A percentile compares a stretch with the other conserved stretches of the same genome.
phyloP scores from a whole-genome alignment of 2,888 invertebrate species.

The Crossocerus cetratus region DNA sequence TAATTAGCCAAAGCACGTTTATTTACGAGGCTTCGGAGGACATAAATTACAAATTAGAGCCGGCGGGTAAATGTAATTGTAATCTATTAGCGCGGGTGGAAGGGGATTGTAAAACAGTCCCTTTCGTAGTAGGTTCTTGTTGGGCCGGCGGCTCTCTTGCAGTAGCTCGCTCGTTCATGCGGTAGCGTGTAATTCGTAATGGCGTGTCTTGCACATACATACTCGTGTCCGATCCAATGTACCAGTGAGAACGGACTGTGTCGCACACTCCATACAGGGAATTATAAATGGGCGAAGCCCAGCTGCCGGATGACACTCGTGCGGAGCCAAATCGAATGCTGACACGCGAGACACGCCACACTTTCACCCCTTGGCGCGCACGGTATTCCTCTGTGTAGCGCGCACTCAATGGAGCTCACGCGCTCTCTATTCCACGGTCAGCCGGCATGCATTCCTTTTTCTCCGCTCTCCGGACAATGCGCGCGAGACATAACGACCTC shows the following conservation, averaged over 20 bases:
- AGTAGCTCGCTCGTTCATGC: conserved; percentile 40
- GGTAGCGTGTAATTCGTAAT: conserved; percentile 55
- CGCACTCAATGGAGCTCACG: neutral
- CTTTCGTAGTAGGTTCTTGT: no score
- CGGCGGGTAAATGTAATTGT: no score
- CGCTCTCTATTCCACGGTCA: conserved; percentile 14
- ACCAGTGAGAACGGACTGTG: conserved; percentile 42
- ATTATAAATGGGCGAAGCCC: conserved; percentile 59
- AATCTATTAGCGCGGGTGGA: no score
- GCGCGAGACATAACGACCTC: neutral
- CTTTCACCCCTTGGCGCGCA: conserved; percentile 36
- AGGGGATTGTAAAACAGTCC: no score
- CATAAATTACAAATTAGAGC: no score
- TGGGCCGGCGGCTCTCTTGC: conserved; percentile 19
- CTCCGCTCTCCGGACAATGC: conserved; percentile 2
- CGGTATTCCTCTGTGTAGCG: neutral
- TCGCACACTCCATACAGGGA: conserved; percentile 56
- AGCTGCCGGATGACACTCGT: conserved; percentile 55
- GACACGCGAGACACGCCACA: conserved; percentile 55
- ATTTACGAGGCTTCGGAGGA: no score
- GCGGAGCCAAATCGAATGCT: conserved; percentile 60
- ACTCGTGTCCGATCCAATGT: conserved; percentile 57
- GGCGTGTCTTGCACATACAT: conserved; percentile 49
- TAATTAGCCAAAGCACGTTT: no score
- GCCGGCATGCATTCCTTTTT: conserved; percentile 17